A percentile compares a stretch with the other conserved stretches of the same genome.
These are phyloP conservation scores for Ibidorhyncha struthersii DNA, from an alignment of 2,113 vertebrate genomes.

Conservation along the genomic window DNA sequence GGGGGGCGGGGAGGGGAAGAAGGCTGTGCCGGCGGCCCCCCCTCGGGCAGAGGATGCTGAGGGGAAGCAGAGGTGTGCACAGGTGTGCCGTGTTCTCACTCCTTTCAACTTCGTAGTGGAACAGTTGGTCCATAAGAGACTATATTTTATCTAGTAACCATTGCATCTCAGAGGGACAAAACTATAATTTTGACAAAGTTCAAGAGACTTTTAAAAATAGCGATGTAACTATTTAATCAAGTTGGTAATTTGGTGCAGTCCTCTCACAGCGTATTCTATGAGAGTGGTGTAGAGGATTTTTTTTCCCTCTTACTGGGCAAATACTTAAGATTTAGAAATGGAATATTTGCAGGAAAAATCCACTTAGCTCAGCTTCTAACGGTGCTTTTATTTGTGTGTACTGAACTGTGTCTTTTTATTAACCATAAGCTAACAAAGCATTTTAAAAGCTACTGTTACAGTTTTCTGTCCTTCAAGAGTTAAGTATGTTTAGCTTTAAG, in stretches of 20 bases:
- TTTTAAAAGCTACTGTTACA: not conserved
- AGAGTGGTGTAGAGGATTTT: not conserved
- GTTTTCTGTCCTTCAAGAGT: not conserved
- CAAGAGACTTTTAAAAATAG: not conserved
- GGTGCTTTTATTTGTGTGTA: not conserved
- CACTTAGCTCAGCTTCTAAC: not conserved
- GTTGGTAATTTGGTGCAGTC: not conserved
- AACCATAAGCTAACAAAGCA: not conserved
- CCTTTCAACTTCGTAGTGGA: rapidly evolving
- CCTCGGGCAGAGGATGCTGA: rapidly evolving
- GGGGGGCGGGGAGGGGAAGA: not conserved
- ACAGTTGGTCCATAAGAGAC: not conserved
- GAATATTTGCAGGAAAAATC: not conserved
- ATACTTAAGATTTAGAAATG: not conserved
- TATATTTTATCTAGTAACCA: rapidly evolving
- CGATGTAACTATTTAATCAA: not conserved
- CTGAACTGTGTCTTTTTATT: not conserved
- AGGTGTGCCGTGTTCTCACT: rapidly evolving
- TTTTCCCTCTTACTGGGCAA: not conserved
- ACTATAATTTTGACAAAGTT: not conserved
- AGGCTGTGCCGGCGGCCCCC: rapidly evolving
- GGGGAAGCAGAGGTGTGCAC: not conserved
- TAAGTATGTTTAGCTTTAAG: not conserved
- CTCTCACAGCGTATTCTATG: not conserved
- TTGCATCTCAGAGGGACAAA: not conserved